Conservation (phyloP, 2,113 vertebrate species). For the Hydropotes inermis region DNA sequence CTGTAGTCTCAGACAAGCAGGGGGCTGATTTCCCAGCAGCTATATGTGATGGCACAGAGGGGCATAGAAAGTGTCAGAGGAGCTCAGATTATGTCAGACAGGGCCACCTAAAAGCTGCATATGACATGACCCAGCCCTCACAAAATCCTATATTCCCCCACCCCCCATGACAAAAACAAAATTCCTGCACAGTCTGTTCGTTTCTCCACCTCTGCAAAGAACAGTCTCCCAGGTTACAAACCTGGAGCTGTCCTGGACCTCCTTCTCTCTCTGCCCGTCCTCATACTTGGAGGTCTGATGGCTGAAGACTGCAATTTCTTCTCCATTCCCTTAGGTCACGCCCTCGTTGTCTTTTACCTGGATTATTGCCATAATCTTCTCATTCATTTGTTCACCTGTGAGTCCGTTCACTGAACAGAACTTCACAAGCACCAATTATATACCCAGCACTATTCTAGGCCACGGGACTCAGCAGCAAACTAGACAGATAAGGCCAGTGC, state of each 20-base stretch:
- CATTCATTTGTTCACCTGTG: background rate
- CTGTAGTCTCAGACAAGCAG: background rate
- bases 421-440: background rate
- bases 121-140: background rate
- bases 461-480: background rate
- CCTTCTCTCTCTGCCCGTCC: background rate
- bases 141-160: background rate
- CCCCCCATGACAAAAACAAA: background rate
- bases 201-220: background rate
- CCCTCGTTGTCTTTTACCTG: background rate
- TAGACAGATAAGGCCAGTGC: background rate
- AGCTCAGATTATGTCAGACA: background rate
- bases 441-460: background rate
- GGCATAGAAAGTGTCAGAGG: background rate
- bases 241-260: background rate
- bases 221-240: background rate
- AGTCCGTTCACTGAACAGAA: background rate
- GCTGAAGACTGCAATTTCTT: background rate
- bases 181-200: background rate
- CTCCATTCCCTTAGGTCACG: background rate
- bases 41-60: background rate
- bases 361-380: background rate
- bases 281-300: background rate
- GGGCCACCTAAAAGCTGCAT: background rate
- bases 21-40: background rate